A percentile compares a stretch with the other conserved stretches of the same genome.
Conservation (phyloP, 1,140 invertebrate genomes). For the Megathymus violae region DNA sequence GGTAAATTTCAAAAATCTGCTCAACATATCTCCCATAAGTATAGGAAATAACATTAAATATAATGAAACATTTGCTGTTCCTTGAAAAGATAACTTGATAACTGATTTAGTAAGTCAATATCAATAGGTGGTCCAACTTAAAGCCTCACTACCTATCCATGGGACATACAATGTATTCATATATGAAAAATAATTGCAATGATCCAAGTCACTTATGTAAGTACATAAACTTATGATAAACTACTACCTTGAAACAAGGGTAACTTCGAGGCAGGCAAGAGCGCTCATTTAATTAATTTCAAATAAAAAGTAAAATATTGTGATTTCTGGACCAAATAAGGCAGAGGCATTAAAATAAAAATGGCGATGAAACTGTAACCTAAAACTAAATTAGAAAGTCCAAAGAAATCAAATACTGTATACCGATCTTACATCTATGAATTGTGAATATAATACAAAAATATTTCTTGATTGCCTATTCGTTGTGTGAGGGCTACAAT, state of each 20-base stretch:
- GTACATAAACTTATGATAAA: slow-evolving; percentile 34
- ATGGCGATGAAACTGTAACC: slow-evolving; percentile 55
- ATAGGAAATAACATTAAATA: background rate
- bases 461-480: slow-evolving; percentile 53
- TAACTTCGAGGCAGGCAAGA: slow-evolving; percentile 69
- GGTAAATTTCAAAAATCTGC: too few species aligned
- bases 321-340: slow-evolving; percentile 41
- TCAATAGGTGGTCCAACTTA: slow-evolving; percentile 58
- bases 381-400: slow-evolving; percentile 57
- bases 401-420: slow-evolving; percentile 64
- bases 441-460: slow-evolving; percentile 71
- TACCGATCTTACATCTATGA: slow-evolving; percentile 58
- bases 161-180: slow-evolving; percentile 28
- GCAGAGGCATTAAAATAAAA: slow-evolving; percentile 61
- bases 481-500: slow-evolving; percentile 63
- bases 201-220: slow-evolving; percentile 21
- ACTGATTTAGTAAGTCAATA: background rate
- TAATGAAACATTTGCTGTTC: background rate
- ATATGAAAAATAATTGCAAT: slow-evolving; percentile 48
- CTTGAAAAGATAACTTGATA: background rate
- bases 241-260: slow-evolving; percentile 52
- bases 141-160: slow-evolving; percentile 50
- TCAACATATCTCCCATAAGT: too few species aligned
- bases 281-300: slow-evolving; percentile 49
- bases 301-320: slow-evolving; percentile 45